phyloP scores from a whole-genome alignment of 2,113 vertebrate species.

The Gadus chalcogrammus region DNA sequence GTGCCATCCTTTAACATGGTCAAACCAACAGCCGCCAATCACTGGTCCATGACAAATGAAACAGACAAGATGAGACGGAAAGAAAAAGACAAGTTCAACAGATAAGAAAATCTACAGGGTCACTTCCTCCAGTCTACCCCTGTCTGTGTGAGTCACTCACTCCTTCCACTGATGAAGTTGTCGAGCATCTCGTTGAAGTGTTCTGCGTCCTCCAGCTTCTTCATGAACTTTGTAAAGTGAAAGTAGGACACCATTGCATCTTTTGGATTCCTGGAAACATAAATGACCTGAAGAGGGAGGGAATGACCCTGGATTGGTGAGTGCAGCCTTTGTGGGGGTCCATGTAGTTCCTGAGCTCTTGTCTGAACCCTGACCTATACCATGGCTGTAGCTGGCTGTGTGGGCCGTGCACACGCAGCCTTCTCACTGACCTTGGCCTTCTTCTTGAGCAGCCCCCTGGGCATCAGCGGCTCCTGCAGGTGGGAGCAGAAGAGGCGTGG shows the following conservation, averaged over 20 bases:
- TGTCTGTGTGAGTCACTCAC: background rate
- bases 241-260: conserved; percentile 65
- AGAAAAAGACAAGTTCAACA: background rate
- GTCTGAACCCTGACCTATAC: too few species aligned
- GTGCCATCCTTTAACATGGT: conserved; percentile 3
- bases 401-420: too few species aligned
- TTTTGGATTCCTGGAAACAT: conserved; percentile 71
- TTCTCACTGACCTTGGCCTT: conserved; percentile 25
- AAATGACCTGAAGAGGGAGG: conserved; percentile 57
- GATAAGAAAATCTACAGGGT: background rate
- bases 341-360: too few species aligned
- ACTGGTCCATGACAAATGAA: conserved; percentile 31
- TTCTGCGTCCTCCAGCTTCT: conserved; percentile 20
- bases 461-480: conserved; percentile 32
- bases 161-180: conserved; percentile 15
- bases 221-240: conserved; percentile 55
- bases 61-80: background rate
- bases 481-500: conserved; percentile 50
- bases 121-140: background rate
- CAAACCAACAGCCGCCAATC: conserved; percentile 2
- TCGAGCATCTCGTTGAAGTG: conserved; percentile 31
- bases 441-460: conserved; percentile 21
- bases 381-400: too few species aligned
- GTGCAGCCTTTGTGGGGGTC: too few species aligned
- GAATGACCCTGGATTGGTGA: background rate